Evolutionary conservation across 2,113 vertebrate genomes (phyloP).

Genomic region (Polypterus senegalus): DNA sequence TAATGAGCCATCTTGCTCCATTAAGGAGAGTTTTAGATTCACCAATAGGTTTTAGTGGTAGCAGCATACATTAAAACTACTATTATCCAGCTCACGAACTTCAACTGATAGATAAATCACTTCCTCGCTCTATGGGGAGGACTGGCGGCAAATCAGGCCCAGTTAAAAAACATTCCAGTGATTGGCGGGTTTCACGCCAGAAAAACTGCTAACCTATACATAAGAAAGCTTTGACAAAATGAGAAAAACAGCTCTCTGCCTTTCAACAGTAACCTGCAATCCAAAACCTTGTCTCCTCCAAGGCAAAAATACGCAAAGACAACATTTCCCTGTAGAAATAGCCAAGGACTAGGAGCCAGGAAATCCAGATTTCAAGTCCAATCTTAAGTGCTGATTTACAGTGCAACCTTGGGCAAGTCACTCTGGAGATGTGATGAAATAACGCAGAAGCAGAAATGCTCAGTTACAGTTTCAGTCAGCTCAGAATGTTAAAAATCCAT

Average conservation of each 20-base stretch:
- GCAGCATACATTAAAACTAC: not conserved
- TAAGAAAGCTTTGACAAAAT: slow-evolving; percentile 1
- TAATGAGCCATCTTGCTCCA: slow-evolving; percentile 62
- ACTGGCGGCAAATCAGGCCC: not conserved
- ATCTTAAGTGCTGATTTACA: slow-evolving; percentile 6
- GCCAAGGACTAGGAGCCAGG: slow-evolving; percentile 7
- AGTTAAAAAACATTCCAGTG: not conserved
- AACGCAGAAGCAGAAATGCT: no score
- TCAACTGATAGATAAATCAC: slow-evolving; percentile 4
- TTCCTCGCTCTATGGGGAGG: not conserved
- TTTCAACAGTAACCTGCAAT: not conserved
- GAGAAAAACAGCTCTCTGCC: not conserved
- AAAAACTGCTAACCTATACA: not conserved
- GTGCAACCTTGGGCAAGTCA: slow-evolving; percentile 12
- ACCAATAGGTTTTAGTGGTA: slow-evolving; percentile 43
- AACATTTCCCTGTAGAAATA: not conserved
- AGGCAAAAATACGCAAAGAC: not conserved
- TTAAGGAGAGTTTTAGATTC: slow-evolving; percentile 56
- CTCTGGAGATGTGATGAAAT: not conserved
- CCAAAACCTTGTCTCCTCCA: slow-evolving; percentile 3
- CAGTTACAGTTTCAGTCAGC: no score
- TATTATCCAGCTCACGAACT: not conserved
- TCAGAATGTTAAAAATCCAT: no score
- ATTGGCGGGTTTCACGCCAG: not conserved
- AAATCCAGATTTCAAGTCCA: slow-evolving; percentile 7